These are phyloP conservation scores for Drosophila bocki DNA, from an alignment of 1,140 invertebrate genomes.

Conservation along the genomic window DNA sequence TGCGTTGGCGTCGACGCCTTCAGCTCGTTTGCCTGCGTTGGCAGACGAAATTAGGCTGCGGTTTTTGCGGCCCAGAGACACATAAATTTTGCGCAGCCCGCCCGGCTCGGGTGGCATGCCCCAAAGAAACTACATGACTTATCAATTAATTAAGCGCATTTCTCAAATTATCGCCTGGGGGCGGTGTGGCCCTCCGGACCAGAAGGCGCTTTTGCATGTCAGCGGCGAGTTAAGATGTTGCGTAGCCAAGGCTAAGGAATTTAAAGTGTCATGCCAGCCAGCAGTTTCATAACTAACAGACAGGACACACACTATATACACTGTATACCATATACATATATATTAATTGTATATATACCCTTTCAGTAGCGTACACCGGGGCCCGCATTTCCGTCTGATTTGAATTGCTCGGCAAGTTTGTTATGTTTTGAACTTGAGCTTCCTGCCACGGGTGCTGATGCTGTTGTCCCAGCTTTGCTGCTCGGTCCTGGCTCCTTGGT, in stretches of 20 bases:
- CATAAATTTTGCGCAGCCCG: constrained; percentile 53
- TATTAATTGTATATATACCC: not conserved
- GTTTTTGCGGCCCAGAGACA: constrained; percentile 63
- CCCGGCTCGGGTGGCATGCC: not conserved
- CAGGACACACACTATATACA: constrained; percentile 6
- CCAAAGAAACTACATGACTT: constrained; percentile 63
- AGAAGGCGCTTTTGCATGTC: constrained; percentile 62
- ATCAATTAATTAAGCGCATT: constrained; percentile 78
- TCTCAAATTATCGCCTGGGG: constrained; percentile 75
- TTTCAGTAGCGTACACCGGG: constrained; percentile 40
- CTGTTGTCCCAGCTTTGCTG: constrained; percentile 27
- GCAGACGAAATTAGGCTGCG: constrained; percentile 59
- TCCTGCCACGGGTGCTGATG: constrained; percentile 65
- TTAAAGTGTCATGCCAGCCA: constrained; percentile 58
- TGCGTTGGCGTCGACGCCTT: constrained; percentile 53
- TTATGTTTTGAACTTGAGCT: constrained; percentile 81
- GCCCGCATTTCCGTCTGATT: constrained; percentile 79
- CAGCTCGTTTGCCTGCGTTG: constrained; percentile 64
- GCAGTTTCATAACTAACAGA: constrained; percentile 62
- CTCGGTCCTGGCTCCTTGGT: constrained; percentile 19
- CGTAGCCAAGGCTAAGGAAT: constrained; percentile 23
- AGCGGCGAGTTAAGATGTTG: constrained; percentile 53
- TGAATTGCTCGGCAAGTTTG: constrained; percentile 78
- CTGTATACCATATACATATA: constrained; percentile 1
- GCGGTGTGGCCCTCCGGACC: constrained; percentile 14